Evolutionary conservation across 2,888 invertebrate species (phyloP), one percentile per base, ranked within the genome.

Genomic region (Epirrhoe alternata): DNA sequence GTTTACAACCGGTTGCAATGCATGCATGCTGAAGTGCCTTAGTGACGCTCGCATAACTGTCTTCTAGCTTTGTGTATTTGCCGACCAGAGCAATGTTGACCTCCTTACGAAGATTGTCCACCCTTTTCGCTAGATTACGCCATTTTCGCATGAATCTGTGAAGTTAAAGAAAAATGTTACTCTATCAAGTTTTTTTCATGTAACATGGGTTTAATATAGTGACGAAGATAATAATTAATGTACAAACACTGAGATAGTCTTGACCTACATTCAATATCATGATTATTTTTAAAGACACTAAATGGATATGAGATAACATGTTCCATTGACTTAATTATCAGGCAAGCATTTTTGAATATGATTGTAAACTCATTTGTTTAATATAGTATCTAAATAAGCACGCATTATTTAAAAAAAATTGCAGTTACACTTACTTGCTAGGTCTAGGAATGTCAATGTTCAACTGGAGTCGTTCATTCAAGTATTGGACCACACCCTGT

Each of bases 21-120:
- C 98, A 96, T 0, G 99, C 98, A 86, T 99, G 99, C 76, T 98
- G 96, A 51, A 99, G 87, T 0, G 99, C 97, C 90, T 99, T 99
- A 0, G 97, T 96, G 0, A 99, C 97, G 0, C 99, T 99, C 0
- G 99, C 97, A 83, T 99, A 99, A 0, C 99, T 97, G 90, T 99
- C 99, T 83, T 98, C 97, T 12, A 99, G 91, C 82, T 97, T 96
- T 0, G 99, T 99, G 83, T 99, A 99, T 91, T 99, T 99, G 6
- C 99, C 99, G 1, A 99, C 99, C 3, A 99, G 92, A 1, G 97
- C 97, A 65, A 99, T 99, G 69, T 95, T 96, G 0, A 99, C 97
- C 82, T 96, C 96, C 78, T 96, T 96, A n/a, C 96, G 95, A 8
- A 98, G 90, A 74, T 96, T 96, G 80, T 98, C 98, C 47, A 97